Evolutionary conservation across 2,797 vertebrate species (phyloP), one percentile per base, ranked within the genome.

Genomic region (Pseudotriccus pelzelni): DNA sequence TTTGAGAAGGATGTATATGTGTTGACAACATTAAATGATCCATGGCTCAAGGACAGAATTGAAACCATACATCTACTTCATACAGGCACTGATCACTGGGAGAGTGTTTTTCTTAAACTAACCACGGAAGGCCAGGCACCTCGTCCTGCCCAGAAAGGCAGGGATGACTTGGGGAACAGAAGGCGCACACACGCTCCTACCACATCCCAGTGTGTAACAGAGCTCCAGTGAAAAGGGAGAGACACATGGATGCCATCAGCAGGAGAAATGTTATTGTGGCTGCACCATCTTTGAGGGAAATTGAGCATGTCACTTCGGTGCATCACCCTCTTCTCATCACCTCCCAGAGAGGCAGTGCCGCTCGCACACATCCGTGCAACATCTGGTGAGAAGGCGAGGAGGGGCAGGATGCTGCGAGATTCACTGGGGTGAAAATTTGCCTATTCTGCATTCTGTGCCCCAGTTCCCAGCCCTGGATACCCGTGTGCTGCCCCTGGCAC

Each of bases 1-100:
- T 96, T 94, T 97, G 94, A 95, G 78, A 80, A 90, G 93, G 87
- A 94, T 91, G 92, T 77, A 76, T 93, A 81, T 90, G 81, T 94
- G 93, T 97, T 96, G 91, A 96, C 75, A 96, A 96, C 94, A 92
- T 96, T 95, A 95, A 93, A 95, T 96, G 97, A 94, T 96, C 93
- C 89, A 91, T 95, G 88, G 90, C 84, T 96, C 93, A 91, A 92
- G 96, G 97, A 97, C 77, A 95, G 94, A 94, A 95, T 84, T 89
- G 88, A 90, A 92, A 95, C 84, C 83, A 91, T 87, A 89, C 90
- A 83, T 96, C 96, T 97, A 72, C 87, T 94, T 95, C 86, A 37
- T 70, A 10, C 66, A 72, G 68, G 62, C 89, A 9, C 76, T 78
- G 94, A 94, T 94, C 95, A 93, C 80, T 50, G 74, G 87, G 75